phyloP scores from a whole-genome alignment of 2,797 vertebrate species.

The Chromis chromis region DNA sequence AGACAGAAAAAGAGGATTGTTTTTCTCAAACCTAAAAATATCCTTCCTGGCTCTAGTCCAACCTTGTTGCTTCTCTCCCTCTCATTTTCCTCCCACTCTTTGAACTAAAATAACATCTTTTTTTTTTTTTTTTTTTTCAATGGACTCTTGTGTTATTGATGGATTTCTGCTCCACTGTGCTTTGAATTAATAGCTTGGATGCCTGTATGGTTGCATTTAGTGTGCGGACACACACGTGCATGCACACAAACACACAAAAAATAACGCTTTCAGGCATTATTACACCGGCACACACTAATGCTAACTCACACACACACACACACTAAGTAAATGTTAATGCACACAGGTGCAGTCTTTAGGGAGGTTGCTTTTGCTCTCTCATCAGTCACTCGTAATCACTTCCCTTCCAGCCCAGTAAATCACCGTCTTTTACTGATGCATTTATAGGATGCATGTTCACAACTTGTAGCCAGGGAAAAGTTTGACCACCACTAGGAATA shows the following conservation, averaged over 20 bases:
- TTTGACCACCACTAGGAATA: constrained; percentile 71
- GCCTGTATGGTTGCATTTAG: constrained; percentile 71
- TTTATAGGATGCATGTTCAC: constrained; percentile 81
- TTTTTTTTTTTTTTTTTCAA: too few species aligned
- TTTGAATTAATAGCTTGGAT: constrained; percentile 70
- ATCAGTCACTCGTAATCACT: constrained; percentile 83
- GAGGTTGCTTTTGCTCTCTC: constrained; percentile 75
- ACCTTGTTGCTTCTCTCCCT: constrained; percentile 61
- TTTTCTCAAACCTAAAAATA: constrained; percentile 72
- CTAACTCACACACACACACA: constrained; percentile 54
- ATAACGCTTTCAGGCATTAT: constrained; percentile 55
- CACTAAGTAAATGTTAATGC: constrained; percentile 71
- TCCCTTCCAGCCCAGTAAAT: constrained; percentile 78
- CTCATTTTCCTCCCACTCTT: constrained; percentile 64
- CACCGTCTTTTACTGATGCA: constrained; percentile 73
- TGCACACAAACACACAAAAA: constrained; percentile 38
- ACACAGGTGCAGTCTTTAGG: constrained; percentile 77
- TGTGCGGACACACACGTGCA: constrained; percentile 45
- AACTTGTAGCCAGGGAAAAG: constrained; percentile 74
- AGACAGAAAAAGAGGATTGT: constrained; percentile 39
- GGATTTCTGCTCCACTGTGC: constrained; percentile 67
- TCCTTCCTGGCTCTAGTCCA: constrained; percentile 64
- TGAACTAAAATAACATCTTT: constrained; percentile 74
- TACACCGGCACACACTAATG: constrained; percentile 23
- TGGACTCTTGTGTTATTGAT: constrained; percentile 67